phyloP scores from a whole-genome alignment of 53 echinoderm and acorn worm species.

The Patiria pectinifera region DNA sequence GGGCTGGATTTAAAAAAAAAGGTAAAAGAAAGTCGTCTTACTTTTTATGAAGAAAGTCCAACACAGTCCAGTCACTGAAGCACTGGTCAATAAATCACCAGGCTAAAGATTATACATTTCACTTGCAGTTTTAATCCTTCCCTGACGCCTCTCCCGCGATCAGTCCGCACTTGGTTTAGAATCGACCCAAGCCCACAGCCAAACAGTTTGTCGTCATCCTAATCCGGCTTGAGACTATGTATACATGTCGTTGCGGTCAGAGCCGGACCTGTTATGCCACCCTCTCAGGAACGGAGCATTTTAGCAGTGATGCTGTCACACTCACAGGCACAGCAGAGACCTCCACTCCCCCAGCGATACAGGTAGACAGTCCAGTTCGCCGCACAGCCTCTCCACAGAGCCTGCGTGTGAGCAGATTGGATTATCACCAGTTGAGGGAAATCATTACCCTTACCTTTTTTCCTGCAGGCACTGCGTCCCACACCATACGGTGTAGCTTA shows the following conservation, averaged over 20 bases:
- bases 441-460: constrained; percentile 9
- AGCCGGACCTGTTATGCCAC: constrained; percentile 2
- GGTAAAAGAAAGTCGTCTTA: constrained; percentile 17
- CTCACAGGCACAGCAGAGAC: neutral
- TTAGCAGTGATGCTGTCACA: neutral
- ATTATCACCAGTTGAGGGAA: constrained; percentile 64
- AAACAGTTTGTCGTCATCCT: constrained; percentile 5
- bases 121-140: constrained; percentile 22
- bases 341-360: neutral
- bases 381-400: neutral
- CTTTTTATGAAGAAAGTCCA: constrained; percentile 26
- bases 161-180: neutral
- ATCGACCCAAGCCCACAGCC: constrained; percentile 16
- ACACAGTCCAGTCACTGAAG: neutral
- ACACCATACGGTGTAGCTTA: constrained; percentile 27
- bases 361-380: neutral
- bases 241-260: neutral
- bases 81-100: neutral
- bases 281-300: neutral
- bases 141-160: neutral
- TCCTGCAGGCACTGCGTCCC: neutral
- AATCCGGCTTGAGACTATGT: neutral
- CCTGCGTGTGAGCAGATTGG: constrained; percentile 23
- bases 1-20: neutral
- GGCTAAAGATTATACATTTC: neutral